Evolutionary conservation across 2,113 vertebrate species (phyloP), one percentile per base, ranked within the genome.

Genomic region (Eulemur rufifrons): DNA sequence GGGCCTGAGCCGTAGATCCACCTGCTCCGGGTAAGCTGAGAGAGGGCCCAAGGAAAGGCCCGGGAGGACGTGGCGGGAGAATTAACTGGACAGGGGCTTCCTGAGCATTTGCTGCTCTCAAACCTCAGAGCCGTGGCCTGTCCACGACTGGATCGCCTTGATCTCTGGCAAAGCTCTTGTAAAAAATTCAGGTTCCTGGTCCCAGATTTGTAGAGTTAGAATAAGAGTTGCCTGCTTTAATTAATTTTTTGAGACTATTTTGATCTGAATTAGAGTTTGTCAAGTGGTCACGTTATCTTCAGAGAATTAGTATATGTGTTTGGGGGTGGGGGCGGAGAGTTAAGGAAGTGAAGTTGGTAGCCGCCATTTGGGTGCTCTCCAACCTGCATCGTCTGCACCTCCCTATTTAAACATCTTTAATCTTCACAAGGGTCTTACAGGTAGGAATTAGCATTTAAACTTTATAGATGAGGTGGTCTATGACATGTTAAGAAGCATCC

Each of bases 1-100:
- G 1, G 6, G 34, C 1, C 42, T 3, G 59, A 52, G 47, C 15
- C 5, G 25, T n/a, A 4, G 37, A 50, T 76, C 37, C 11, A 0
- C 52, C 29, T 10, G 29, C n/a, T 45, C 68, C 47, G 45, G 86
- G 86, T 84, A 47, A 94, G 78, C 37, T 7, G 23, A 47, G 59
- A 47, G 59, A 37, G 59, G 25, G 42, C 34, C 3, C 14, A 34
- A 39, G 42, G 59, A 4, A n/a, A 29, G 3, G 42, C 1, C 80
- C 25, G 11, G 27, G 6, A 8, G 14, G 21, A 52, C 34, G 20
- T 64, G n/a, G 25, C 1, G 8, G 34, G 42, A 63, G 45, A 56
- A 11, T 73, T 32, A 20, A 13, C 84, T 3, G 64, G 69, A 34
- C 54, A 7, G 15, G 50, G 23, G 4, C 23, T 56, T 56, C 20